Base-by-base conservation (phyloP, 2,113 vertebrate species). In the Eurystomus gularis region DNA sequence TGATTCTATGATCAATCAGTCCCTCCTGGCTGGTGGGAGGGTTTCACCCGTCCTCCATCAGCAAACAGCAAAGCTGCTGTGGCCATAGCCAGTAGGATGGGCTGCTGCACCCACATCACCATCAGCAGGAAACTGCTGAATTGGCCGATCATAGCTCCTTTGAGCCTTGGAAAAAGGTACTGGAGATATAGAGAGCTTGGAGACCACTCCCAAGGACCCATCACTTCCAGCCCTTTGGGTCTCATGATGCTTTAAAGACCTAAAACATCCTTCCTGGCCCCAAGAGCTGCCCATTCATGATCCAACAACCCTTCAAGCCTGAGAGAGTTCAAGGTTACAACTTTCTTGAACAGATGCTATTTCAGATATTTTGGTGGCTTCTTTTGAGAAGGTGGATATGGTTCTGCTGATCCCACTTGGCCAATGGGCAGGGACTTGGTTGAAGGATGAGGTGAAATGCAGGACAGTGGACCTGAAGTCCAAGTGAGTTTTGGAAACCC, bases 61-160 rank as follows among this genome's bases (percentile, higher is more conserved):
- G 35, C 48, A n/a, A 61, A 26, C 11, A 7, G 49, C 21, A 5
- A 73, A 48, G n/a, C 19, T 0, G 5, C 28, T 4, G 0, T 44
- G 33, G 65, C 52, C 48, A 2, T 6, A 28, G 46, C 54, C 55
- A 6, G 26, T 3, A 6, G 37, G 29, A 11, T 1, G 3, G 55
- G 28, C 46, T 69, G 54, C 35, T 71, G 48, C 8, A 2, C 39
- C 40, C 13, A 23, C 44, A 8, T 19, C 14, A 2, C n/a, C 42
- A 35, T 0, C 1, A 51, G 73, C 21, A 51, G 44, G 2, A 23
- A 6, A 17, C 81, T 44, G 35, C 64, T 37, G 71, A 19, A 35
- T 15, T 2, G 2, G 55, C 46, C 0, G 1, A 2, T 1, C 2
- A 9, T 3, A 1, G 29, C 35, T 49, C 72, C 49, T 44, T 17